phyloP scores from a whole-genome alignment of 2,797 vertebrate genomes.

The Pangasius larnaudii region DNA sequence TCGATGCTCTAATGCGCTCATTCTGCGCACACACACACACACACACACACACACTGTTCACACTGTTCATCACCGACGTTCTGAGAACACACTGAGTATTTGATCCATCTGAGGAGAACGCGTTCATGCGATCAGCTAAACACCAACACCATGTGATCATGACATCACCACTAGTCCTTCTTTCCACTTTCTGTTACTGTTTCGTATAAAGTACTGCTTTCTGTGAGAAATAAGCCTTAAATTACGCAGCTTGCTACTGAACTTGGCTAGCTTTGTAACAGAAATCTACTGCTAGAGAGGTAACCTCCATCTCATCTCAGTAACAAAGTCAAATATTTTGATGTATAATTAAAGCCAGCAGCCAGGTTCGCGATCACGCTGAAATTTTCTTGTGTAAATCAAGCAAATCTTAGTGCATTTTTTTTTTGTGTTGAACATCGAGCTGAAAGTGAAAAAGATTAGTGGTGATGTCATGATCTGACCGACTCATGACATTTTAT shows the following conservation, averaged over 20 bases:
- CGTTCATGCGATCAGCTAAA: not conserved
- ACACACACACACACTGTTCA: not conserved
- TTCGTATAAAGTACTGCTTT: not conserved
- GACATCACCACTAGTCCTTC: not conserved
- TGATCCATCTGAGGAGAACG: too few species aligned
- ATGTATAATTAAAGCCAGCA: not conserved
- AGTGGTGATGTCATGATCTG: not conserved
- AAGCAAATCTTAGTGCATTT: not conserved
- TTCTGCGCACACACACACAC: not conserved
- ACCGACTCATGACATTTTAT: too few species aligned
- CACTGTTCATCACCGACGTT: too few species aligned
- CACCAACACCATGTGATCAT: not conserved
- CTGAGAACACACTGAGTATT: not conserved
- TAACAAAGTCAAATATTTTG: not conserved
- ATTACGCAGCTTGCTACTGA: not conserved
- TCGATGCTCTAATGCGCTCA: not conserved
- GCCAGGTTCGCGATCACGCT: not conserved
- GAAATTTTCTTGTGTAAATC: not conserved
- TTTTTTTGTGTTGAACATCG: not conserved
- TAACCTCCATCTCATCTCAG: not conserved
- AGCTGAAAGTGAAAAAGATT: not conserved
- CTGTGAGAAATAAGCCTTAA: not conserved
- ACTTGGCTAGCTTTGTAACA: not conserved
- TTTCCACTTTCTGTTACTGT: not conserved
- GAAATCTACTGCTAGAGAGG: too few species aligned